phyloP scores from a whole-genome alignment of 2,113 vertebrate species.

The Mirounga angustirostris region DNA sequence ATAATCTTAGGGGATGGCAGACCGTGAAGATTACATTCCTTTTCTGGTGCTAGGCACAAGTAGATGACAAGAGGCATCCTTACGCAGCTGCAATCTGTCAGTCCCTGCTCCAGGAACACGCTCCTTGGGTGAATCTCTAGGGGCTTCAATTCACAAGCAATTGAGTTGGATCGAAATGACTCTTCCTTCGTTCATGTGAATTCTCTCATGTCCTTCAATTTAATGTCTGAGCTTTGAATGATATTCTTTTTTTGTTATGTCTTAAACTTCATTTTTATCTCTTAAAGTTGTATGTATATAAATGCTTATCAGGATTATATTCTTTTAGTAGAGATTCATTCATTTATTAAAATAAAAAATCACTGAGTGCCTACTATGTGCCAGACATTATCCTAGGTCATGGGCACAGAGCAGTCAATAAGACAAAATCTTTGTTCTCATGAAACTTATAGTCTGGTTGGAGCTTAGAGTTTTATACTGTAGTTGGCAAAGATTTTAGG shows the following conservation, averaged over 20 bases:
- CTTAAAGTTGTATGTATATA: background rate
- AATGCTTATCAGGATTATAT: background rate
- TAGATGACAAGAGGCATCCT: background rate
- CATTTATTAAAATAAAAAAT: background rate
- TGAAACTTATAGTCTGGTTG: background rate
- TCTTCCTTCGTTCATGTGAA: background rate
- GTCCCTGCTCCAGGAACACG: background rate
- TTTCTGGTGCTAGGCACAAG: background rate
- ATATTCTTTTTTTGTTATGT: background rate
- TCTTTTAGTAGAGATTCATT: background rate
- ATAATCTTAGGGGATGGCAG: background rate
- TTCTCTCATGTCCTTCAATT: background rate
- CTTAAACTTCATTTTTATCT: background rate
- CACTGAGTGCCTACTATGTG: background rate
- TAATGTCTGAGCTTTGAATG: conserved; percentile 18
- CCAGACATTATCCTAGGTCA: background rate
- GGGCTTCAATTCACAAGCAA: background rate
- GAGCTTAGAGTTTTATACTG: background rate
- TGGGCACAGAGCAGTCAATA: background rate
- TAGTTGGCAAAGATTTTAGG: background rate
- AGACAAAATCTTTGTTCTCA: background rate
- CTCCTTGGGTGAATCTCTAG: background rate
- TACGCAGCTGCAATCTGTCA: background rate
- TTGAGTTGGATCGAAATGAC: background rate
- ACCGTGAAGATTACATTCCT: too few species aligned